phyloP scores from a whole-genome alignment of 2,797 vertebrate genomes.

The Galago senegalensis region DNA sequence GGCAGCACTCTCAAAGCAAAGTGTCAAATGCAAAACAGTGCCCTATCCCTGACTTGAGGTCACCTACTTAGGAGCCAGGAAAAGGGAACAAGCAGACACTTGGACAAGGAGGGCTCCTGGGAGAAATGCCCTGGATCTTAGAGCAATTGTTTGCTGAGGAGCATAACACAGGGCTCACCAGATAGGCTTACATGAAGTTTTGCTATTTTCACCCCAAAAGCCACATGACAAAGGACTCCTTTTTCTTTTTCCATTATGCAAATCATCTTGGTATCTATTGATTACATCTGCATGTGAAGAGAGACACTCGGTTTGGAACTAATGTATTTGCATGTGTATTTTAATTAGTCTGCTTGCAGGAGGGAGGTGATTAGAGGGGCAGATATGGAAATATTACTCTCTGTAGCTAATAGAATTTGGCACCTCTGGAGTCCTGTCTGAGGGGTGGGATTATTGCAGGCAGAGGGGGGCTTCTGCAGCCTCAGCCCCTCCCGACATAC shows the following conservation, averaged over 20 bases:
- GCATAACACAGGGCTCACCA: neutral
- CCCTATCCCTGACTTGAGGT: no score
- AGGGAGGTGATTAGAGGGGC: conserved; percentile 36
- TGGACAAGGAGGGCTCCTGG: neutral
- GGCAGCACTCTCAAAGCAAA: neutral
- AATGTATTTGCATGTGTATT: conserved; percentile 50
- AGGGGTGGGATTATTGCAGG: neutral
- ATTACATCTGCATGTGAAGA: conserved; percentile 72
- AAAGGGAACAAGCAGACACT: neutral
- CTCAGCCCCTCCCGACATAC: neutral
- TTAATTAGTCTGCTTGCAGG: conserved; percentile 35
- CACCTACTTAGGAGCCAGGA: neutral
- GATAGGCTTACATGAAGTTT: neutral
- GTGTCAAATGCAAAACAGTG: neutral
- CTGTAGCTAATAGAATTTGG: conserved; percentile 64
- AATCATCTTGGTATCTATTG: conserved; percentile 54
- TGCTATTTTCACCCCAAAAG: neutral
- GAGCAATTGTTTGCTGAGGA: neutral
- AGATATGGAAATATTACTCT: conserved; percentile 61
- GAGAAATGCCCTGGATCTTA: neutral
- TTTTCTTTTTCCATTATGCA: conserved; percentile 36
- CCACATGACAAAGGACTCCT: neutral
- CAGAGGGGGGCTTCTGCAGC: neutral
- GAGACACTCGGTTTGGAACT: conserved; percentile 32
- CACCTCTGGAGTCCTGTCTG: neutral